Base-by-base conservation (phyloP, 1,140 invertebrate species). In the Oedothorax gibbosus region DNA sequence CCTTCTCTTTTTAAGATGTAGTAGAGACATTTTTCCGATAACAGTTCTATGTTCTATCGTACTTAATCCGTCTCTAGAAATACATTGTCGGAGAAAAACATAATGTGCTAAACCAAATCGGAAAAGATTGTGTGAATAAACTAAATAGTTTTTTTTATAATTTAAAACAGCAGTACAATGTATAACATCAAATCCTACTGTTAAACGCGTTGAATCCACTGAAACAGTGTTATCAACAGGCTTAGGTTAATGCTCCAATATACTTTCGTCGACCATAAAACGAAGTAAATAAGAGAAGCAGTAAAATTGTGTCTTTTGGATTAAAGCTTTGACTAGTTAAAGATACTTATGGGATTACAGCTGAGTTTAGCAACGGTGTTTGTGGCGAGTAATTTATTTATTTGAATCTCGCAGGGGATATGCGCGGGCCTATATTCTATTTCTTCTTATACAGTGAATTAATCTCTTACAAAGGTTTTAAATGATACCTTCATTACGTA, bases 281-380 rank as follows among this genome's bases (percentile, higher is more conserved):
- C 51, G 18, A 15, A 11, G 66, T 81, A 81, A 81, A 81, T 81
- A 81, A 72, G 35, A 14, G 15, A 20, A 50, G 54, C 49, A 81
- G 72, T 81, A 81, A 81, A 81, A 81, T 18, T 60, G 18, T 69
- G 68, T 69, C 68, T 62, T 60, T 79, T 15, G 53, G 54, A 81
- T 81, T 81, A 81, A 81, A 71, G 65, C 79, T 54, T 72, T 15
- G 54, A 53, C 79, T 81, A 50, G 54, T 81, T 71, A 81, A 81
- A 81, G 21, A 62, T 72, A 35, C 79, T 81, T 81, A 81, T 71
- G 79, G 79, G 79, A 81, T 81, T 81, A 81, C 66, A 54, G 72
- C 12, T 20, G 18, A 54, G 60, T 64, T 69, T 79, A 79, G 64
- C 65, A 56, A 35, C 51, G 64, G 20, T 68, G 51, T 68, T 79